Base-by-base conservation (phyloP, 2,888 invertebrate species). In the Deroplatys truncata region DNA sequence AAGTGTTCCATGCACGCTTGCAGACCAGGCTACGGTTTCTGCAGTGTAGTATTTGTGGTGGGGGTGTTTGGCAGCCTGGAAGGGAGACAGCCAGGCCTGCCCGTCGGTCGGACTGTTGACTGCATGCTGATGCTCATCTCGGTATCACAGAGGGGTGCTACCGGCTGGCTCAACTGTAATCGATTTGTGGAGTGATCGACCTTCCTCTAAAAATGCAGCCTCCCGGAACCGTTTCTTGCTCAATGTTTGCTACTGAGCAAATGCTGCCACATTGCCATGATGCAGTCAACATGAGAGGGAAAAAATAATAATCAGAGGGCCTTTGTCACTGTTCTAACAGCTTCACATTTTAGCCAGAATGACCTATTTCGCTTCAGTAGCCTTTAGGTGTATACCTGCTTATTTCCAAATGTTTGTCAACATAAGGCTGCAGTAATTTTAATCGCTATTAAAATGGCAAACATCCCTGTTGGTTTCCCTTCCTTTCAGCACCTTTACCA, bases 161-260 rank as follows among this genome's bases (percentile, higher is more conserved):
- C 35, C 25, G 85, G 49, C 43, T n/a, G 87, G 35, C 82, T 25
- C 35, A 43, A 29, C 28, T 87, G 28, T 87, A 87, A 87, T 87
- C 87, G 87, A 87, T 87, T 83, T 87, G 87, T 31, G 87, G 87
- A 87, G 87, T 87, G 87, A 87, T 87, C 87, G 87, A 83, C 87
- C 87, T 83, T 87, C 83, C 83, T 43, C 83, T 87, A 82, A 82
- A 82, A 82, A 28, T 87, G 82, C 87, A 72, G 29, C 35, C 72
- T 31, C 31, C 82, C 83, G 82, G 82, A 72, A 9, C 20, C n/a
- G 20, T 25, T 87, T 82, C 35, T 82, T 25, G 28, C 28, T 2
- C 29, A 31, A 29, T 31, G 86, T 49, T 35, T 35, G 43, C 43
- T 13, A 43, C 43, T 43, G 43, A 43, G 2, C 43, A 43, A 13